These are phyloP conservation scores for Melanotaenia duboulayi DNA, from an alignment of 2,113 vertebrate genomes.

Conservation along the genomic window DNA sequence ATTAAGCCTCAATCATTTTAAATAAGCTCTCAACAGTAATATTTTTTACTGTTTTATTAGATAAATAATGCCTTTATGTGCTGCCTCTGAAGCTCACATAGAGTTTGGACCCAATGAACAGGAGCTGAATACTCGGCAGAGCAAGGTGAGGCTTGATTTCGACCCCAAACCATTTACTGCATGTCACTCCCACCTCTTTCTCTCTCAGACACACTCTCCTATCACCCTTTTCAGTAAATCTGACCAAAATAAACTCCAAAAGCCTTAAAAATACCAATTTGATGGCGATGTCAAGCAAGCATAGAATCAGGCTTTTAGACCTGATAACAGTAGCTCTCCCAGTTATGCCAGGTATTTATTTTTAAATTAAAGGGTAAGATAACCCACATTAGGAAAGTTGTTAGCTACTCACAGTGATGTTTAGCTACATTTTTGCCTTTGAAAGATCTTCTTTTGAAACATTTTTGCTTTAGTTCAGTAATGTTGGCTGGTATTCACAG, in stretches of 20 bases:
- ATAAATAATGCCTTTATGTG: background rate
- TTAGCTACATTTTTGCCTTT: background rate
- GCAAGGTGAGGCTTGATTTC: background rate
- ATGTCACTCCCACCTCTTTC: background rate
- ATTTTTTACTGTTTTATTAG: slow-evolving; percentile 7
- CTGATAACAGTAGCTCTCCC: too few species aligned
- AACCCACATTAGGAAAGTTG: background rate
- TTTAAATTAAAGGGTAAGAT: background rate
- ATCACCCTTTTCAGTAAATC: background rate
- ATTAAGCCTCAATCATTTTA: slow-evolving; percentile 44
- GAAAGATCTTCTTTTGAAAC: too few species aligned
- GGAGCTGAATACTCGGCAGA: background rate
- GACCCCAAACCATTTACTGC: background rate
- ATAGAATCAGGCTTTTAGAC: background rate
- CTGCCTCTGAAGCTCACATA: background rate
- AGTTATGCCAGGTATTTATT: too few species aligned
- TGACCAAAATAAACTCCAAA: too few species aligned
- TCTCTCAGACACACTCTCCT: background rate
- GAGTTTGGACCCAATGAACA: background rate
- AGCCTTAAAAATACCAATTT: background rate
- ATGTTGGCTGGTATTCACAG: background rate
- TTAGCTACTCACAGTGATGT: background rate
- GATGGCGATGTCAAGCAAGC: background rate
- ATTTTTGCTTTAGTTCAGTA: too few species aligned
- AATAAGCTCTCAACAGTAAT: slow-evolving; percentile 26